phyloP scores from a whole-genome alignment of 2,888 invertebrate species.

The Hyalella azteca region DNA sequence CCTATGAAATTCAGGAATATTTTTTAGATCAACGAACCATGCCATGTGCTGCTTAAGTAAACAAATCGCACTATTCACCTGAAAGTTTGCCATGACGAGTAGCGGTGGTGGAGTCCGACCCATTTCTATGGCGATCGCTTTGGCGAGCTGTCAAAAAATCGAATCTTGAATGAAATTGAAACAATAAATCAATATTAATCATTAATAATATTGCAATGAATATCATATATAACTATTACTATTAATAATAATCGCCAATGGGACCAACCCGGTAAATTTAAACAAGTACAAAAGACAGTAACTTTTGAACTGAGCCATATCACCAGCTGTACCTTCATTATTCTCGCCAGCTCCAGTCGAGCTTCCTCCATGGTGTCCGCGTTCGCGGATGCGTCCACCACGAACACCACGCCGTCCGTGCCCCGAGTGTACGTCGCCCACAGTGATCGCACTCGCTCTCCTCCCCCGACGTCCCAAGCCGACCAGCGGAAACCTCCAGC shows the following conservation, averaged over 20 bases:
- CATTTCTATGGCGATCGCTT: constrained; percentile 45
- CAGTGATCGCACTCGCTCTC: constrained; percentile 92
- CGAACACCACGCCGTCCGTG: constrained; percentile 96
- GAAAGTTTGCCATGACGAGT: constrained; percentile 57
- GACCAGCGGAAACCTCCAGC: constrained; percentile 58
- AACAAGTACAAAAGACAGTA: too few relatives aligned
- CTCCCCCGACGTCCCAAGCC: constrained; percentile 96
- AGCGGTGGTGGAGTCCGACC: constrained; percentile 53
- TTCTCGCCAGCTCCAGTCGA: constrained; percentile 92
- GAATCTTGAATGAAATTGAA: neutral
- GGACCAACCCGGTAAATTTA: too few relatives aligned
- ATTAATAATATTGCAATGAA: too few relatives aligned
- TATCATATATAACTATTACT: too few relatives aligned
- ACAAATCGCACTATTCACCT: constrained; percentile 37
- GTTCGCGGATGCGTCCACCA: constrained; percentile 90
- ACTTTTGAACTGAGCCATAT: too few relatives aligned
- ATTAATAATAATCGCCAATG: too few relatives aligned
- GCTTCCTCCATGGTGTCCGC: constrained; percentile 93
- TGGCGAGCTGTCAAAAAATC: constrained; percentile 41
- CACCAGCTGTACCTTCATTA: constrained; percentile 70
- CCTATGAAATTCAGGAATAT: too few relatives aligned
- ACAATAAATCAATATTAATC: neutral
- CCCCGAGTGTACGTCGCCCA: constrained; percentile 98
- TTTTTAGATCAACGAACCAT: too few relatives aligned
- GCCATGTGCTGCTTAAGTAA: neutral